Percentiles rank a stretch among this genome's conserved stretches.
Evolutionary conservation across 2,113 vertebrate species (phyloP).

Genomic region (Terrapene triunguis): DNA sequence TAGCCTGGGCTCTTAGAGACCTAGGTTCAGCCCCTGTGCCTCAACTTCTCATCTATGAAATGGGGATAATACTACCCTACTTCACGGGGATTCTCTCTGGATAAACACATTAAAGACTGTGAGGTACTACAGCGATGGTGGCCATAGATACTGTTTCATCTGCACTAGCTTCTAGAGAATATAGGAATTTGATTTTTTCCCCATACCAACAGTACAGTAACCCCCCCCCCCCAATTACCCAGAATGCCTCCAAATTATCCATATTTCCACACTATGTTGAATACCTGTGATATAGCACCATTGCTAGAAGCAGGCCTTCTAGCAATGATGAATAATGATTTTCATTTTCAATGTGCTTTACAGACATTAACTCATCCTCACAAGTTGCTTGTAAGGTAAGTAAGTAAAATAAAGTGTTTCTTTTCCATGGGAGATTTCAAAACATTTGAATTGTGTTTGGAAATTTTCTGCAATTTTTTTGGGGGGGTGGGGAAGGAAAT

Average conservation of each 20-base stretch:
- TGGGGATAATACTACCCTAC: background rate
- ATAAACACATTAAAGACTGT: background rate
- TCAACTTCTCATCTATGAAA: background rate
- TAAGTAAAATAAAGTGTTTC: background rate
- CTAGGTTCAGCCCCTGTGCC: background rate
- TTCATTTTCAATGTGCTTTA: background rate
- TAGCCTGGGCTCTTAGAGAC: background rate
- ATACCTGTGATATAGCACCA: background rate
- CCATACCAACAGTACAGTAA: conserved; percentile 1
- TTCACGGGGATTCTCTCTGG: background rate
- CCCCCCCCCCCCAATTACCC: conserved; percentile 6
- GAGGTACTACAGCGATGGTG: background rate
- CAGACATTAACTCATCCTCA: background rate
- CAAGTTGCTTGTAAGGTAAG: background rate
- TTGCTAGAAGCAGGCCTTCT: background rate
- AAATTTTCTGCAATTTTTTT: background rate
- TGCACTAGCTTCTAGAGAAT: background rate
- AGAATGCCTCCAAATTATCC: conserved; percentile 31
- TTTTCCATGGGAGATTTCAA: conserved; percentile 20
- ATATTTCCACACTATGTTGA: conserved; percentile 30
- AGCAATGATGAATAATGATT: background rate
- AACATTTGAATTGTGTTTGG: background rate
- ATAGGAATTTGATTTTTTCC: background rate
- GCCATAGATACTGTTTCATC: background rate
- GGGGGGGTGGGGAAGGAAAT: background rate